A percentile compares a stretch with the other conserved stretches of the same genome.
Evolutionary conservation across 2,888 invertebrate species (phyloP).

Genomic region (Torymus tubicola): DNA sequence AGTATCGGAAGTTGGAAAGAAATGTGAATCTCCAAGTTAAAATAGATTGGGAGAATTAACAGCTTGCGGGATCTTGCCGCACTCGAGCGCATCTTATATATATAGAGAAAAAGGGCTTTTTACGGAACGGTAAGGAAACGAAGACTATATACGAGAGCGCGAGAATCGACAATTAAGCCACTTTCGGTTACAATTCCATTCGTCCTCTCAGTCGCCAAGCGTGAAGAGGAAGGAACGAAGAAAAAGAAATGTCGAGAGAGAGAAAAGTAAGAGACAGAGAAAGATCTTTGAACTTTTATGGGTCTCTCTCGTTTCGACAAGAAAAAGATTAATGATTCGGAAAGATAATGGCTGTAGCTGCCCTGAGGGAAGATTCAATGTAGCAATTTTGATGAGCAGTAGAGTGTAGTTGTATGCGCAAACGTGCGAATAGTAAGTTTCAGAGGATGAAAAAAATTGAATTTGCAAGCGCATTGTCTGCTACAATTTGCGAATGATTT

Average conservation of each 20-base stretch:
- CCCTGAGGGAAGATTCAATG: slow-evolving; percentile 29
- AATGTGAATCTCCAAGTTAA: slow-evolving; percentile 12
- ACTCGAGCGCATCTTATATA: neutral
- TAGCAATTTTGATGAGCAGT: neutral
- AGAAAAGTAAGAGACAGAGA: slow-evolving; percentile 19
- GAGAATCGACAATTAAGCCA: slow-evolving; percentile 45
- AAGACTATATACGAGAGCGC: slow-evolving; percentile 2
- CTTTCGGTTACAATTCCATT: slow-evolving; percentile 47
- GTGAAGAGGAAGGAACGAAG: slow-evolving; percentile 19
- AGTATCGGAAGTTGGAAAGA: neutral
- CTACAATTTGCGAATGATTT: no score
- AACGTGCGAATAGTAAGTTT: neutral
- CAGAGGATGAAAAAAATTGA: slow-evolving; percentile 19
- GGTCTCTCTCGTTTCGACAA: slow-evolving; percentile 57
- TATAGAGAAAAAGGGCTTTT: slow-evolving; percentile 15
- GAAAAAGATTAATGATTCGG: slow-evolving; percentile 65
- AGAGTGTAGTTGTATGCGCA: slow-evolving; percentile 29
- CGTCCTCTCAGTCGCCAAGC: slow-evolving; percentile 25
- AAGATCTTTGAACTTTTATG: slow-evolving; percentile 48
- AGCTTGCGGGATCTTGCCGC: slow-evolving; percentile 14
- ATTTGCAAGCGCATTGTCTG: slow-evolving; percentile 2
- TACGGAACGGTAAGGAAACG: neutral
- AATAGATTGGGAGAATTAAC: slow-evolving; percentile 20
- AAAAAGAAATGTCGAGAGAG: slow-evolving; percentile 8
- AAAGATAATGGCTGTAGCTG: slow-evolving; percentile 63